Conservation (phyloP, 2,797 vertebrate genomes). For the Streptopelia turtur region DNA sequence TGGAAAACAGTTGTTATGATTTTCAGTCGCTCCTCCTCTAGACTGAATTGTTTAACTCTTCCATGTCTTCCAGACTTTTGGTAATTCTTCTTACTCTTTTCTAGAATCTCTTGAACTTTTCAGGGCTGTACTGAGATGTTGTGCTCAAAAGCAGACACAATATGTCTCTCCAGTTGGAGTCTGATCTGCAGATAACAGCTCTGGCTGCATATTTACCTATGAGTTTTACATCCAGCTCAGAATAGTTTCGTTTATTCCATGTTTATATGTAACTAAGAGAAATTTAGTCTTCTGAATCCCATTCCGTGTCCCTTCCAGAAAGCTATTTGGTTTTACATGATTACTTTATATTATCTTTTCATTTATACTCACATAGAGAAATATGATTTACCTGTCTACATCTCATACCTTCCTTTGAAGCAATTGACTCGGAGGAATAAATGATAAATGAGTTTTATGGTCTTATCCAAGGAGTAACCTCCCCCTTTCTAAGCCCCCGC, state of each 20-base stretch:
- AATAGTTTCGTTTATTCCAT: neutral
- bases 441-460: neutral
- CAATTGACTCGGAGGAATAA: neutral
- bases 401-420: neutral
- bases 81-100: neutral
- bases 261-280: conserved; percentile 6
- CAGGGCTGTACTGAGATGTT: neutral
- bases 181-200: neutral
- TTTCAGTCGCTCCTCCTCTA: neutral
- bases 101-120: neutral
- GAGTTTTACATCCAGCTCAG: neutral
- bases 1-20: neutral
- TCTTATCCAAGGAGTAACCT: neutral
- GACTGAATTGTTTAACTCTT: neutral
- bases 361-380: neutral
- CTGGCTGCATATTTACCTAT: neutral
- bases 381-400: neutral
- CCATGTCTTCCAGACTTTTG: neutral
- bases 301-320: neutral
- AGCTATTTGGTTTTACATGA: neutral
- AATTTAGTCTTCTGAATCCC: neutral
- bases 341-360: neutral
- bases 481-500: neutral
- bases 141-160: neutral
- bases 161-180: neutral